phyloP scores from a whole-genome alignment of 2,888 invertebrate species.

The Standfussiana lucernea region DNA sequence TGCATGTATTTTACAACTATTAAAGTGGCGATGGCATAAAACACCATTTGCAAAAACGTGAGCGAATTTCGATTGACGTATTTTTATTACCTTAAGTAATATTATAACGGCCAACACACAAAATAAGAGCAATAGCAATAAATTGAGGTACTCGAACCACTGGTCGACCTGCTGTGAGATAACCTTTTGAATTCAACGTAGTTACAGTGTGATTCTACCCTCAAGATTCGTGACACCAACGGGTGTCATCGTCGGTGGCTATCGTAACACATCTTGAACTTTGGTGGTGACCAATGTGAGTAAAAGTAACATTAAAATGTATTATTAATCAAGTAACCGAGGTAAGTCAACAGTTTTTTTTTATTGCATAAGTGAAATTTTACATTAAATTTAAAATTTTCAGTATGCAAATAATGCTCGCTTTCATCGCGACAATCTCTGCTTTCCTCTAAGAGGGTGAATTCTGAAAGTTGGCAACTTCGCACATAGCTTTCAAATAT shows the following conservation, averaged over 20 bases:
- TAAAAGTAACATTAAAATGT: no score
- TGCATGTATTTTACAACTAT: no score
- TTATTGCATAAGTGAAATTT: not conserved
- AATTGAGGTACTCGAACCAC: not conserved
- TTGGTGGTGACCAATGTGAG: not conserved
- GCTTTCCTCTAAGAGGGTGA: no score
- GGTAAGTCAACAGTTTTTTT: not conserved
- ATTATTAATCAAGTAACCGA: not conserved
- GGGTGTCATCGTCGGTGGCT: not conserved
- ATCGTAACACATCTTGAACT: not conserved
- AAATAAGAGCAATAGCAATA: no score
- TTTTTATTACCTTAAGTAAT: no score
- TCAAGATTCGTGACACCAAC: not conserved
- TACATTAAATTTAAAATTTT: not conserved
- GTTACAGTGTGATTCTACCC: not conserved
- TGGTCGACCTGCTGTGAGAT: not conserved
- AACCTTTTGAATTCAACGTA: not conserved
- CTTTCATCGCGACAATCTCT: not conserved
- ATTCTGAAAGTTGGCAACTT: no score
- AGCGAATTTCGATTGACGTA: no score
- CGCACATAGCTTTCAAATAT: no score
- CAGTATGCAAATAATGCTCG: not conserved
- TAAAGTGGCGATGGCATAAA: no score
- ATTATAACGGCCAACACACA: no score
- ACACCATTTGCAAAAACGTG: no score